Evolutionary conservation across 2,888 invertebrate species (phyloP), one percentile per base, ranked within the genome.

Genomic region (Callimorpha dominula): DNA sequence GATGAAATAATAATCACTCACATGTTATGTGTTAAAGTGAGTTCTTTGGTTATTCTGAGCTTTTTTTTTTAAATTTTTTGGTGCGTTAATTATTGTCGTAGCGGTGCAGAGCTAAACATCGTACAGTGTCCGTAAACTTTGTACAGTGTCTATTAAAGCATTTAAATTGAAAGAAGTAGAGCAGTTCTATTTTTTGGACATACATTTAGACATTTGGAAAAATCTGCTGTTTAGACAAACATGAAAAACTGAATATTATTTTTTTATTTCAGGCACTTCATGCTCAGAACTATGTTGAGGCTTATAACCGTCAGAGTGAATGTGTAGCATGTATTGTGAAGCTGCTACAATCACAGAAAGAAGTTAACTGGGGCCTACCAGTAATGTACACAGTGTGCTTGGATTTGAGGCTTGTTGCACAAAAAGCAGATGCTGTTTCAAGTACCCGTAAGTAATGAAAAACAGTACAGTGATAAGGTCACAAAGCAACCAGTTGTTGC

Each of bases 291-390:
- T 97, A 96, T 78, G 90, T 96, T 87, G 96, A 96, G 70, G 98
- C 99, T 0, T 99, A 98, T 88, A 96, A 96, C 78, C 96, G 97
- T 79, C 99, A 99, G 89, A 97, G 97, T 82, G 93, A 96, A 9
- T 96, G 98, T 82, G 97, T 98, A 0, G 97, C 98, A 81, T 96
- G 97, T 0, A 97, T 99, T 65, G 97, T 97, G 0, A 98, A 98
- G 89, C 96, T 99, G 71, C 95, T 99, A 67, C 98, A 99, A 91
- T 95, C 97, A 54, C 97, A 98, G 83, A 99, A 98, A 84, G 99
- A 99, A 83, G 99, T 99, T 86, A 99, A 99, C 91, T 99, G 99
- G 99, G 97, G 98, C 82, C 93, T 99, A n/a, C 98, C 99, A 0
- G 96, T 99, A 12, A 98, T 99, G 98, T 98, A 98, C 87, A 96